A percentile compares a stretch with the other conserved stretches of the same genome.
These are phyloP conservation scores for Mugil cephalus DNA, from an alignment of 2,113 vertebrate genomes.

Conservation along the genomic window DNA sequence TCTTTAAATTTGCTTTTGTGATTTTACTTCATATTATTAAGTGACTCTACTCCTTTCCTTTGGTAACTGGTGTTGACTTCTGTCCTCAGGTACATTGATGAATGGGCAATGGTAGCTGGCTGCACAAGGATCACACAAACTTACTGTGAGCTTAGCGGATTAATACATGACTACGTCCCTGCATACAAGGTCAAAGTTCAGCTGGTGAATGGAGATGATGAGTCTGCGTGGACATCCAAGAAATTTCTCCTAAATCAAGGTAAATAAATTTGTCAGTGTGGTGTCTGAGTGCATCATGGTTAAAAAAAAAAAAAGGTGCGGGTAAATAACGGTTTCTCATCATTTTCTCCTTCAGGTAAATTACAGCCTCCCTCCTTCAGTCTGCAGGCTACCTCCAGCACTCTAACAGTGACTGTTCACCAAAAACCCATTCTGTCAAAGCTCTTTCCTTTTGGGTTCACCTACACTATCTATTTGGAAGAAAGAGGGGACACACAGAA, in stretches of 20 bases:
- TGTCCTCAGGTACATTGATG: background rate
- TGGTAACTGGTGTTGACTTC: conserved; percentile 16
- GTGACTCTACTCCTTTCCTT: background rate
- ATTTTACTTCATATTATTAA: background rate
- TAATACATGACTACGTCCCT: background rate
- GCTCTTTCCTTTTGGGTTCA: conserved; percentile 63
- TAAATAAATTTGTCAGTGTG: conserved; percentile 47
- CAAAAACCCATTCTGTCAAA: conserved; percentile 63
- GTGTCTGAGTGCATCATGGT: too few relatives aligned
- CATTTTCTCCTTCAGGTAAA: conserved; percentile 55
- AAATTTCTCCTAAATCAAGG: conserved; percentile 48
- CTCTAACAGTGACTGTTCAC: conserved; percentile 67
- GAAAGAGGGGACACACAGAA: conserved; percentile 57
- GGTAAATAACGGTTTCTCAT: background rate
- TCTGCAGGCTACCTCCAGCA: conserved; percentile 65
- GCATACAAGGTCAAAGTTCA: conserved; percentile 69
- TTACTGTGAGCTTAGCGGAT: conserved; percentile 61
- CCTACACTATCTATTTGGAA: conserved; percentile 71
- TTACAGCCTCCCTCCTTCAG: conserved; percentile 75
- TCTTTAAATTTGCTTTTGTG: background rate
- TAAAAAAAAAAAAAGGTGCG: background rate
- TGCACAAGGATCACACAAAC: conserved; percentile 43
- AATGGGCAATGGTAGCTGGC: conserved; percentile 28
- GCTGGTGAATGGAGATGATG: background rate
- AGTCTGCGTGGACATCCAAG: background rate